A percentile compares a stretch with the other conserved stretches of the same genome.
Evolutionary conservation across 2,888 invertebrate species (phyloP).

Genomic region (Caenorhabditis zanzibari): DNA sequence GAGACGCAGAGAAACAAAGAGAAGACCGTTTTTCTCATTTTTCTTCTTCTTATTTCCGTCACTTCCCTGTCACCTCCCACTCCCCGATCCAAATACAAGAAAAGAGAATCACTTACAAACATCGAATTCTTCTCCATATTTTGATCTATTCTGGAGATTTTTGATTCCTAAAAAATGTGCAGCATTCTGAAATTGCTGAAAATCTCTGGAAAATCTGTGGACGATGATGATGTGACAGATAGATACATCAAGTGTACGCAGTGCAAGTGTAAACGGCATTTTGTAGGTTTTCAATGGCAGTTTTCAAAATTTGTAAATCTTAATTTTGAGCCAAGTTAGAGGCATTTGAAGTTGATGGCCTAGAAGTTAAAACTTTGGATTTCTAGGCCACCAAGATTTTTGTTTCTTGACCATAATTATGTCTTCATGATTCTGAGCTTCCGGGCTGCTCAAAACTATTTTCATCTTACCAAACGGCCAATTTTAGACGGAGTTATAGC

Average conservation of each 20-base stretch:
- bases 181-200: constrained; percentile 50
- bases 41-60: background rate
- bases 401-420: too few relatives aligned
- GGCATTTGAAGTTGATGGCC: background rate
- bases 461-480: too few relatives aligned
- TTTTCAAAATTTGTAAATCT: too few relatives aligned
- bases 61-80: constrained; percentile 4
- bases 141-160: background rate
- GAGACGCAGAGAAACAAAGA: constrained; percentile 36
- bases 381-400: constrained; percentile 7
- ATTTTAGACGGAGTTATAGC: too few relatives aligned
- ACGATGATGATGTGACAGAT: constrained; percentile 2
- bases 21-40: constrained; percentile 2
- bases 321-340: too few relatives aligned
- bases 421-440: too few relatives aligned
- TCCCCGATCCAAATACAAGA: background rate
- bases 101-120: constrained; percentile 4
- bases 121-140: background rate
- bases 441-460: too few relatives aligned
- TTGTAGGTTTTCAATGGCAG: background rate
- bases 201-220: constrained; percentile 13
- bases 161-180: constrained; percentile 30
- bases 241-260: constrained; percentile 42
- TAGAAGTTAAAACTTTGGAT: background rate
- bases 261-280: constrained; percentile 50